A percentile compares a stretch with the other conserved stretches of the same genome.
These are phyloP conservation scores for Rafetus swinhoei DNA, from an alignment of 2,113 vertebrate species.

Conservation along the genomic window DNA sequence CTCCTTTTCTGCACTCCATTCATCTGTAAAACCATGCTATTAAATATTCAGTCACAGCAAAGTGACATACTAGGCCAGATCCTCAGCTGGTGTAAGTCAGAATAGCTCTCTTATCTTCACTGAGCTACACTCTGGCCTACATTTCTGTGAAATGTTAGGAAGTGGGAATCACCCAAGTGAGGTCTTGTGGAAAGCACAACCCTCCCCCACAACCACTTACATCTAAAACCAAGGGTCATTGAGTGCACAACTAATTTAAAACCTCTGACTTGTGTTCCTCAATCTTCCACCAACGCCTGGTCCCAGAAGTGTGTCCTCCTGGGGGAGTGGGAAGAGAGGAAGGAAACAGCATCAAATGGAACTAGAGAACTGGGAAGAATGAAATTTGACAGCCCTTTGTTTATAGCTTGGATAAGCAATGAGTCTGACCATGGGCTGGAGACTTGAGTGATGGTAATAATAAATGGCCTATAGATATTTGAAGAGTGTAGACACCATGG, in stretches of 20 bases:
- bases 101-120: neutral
- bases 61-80: fast-evolving
- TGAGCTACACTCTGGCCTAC: neutral
- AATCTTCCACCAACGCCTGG: neutral
- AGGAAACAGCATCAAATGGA: neutral
- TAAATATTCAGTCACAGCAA: fast-evolving
- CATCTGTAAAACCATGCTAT: neutral
- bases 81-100: neutral
- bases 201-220: neutral
- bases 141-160: fast-evolving
- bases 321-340: neutral
- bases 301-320: neutral
- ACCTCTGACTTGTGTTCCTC: fast-evolving
- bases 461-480: conserved; percentile 17
- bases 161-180: neutral
- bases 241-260: fast-evolving
- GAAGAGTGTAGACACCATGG: conserved; percentile 12
- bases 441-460: neutral
- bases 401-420: neutral
- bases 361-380: neutral
- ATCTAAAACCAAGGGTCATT: neutral
- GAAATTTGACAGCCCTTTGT: neutral
- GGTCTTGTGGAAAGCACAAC: neutral
- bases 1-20: neutral
- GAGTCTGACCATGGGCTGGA: conserved; percentile 1